Evolutionary conservation across 2,113 vertebrate genomes (phyloP).

Genomic region (Enhydra lutris): DNA sequence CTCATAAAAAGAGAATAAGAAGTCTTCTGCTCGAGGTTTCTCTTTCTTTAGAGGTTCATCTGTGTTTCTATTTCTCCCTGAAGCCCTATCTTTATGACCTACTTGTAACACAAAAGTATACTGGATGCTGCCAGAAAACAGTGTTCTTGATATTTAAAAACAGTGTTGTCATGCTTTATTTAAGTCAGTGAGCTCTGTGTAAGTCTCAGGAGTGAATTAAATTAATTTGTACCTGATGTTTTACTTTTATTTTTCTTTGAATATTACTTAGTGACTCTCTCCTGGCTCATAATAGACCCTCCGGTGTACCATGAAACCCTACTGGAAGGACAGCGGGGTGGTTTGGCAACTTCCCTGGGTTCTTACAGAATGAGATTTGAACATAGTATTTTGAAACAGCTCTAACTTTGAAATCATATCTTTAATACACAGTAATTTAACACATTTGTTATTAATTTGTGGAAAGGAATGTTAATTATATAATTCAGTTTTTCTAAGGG

Average conservation of each 20-base stretch:
- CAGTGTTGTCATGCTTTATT: not conserved
- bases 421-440: conserved; percentile 57
- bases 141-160: not conserved
- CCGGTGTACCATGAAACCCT: not conserved
- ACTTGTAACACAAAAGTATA: not conserved
- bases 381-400: not conserved
- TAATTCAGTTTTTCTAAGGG: conserved; percentile 75
- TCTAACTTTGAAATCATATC: conserved; percentile 10
- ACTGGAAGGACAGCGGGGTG: not conserved
- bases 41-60: not conserved
- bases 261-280: not conserved
- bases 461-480: conserved; percentile 60
- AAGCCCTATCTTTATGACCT: not conserved
- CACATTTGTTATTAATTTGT: conserved; percentile 18
- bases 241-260: not conserved
- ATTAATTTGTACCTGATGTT: not conserved
- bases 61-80: not conserved
- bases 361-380: conserved; percentile 21
- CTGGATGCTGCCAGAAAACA: not conserved
- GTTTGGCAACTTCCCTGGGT: not conserved
- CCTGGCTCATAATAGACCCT: not conserved
- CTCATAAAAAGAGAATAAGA: not conserved
- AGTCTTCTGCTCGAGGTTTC: not conserved
- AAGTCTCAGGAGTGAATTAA: not conserved
- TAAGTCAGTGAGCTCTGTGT: not conserved